Base-by-base conservation (phyloP, 2,797 vertebrate species). In the Rhadinocentrus ornatus region DNA sequence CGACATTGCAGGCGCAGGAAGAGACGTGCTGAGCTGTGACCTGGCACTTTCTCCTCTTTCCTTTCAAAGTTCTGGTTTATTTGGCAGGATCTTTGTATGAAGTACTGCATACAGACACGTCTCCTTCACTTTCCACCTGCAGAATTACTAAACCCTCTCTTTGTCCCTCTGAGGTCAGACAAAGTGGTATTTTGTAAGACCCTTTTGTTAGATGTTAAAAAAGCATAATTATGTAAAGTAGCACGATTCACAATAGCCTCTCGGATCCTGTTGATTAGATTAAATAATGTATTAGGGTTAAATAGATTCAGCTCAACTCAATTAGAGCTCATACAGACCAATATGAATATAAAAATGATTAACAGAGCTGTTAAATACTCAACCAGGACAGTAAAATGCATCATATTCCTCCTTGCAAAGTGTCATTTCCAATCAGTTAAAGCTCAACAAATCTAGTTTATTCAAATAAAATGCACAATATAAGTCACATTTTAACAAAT, bases 21-120 rank as follows among this genome's bases (percentile, higher is more conserved):
- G 71, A 77, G 65, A 77, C 16, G 34, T 16, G 48, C 58, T 71
- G 77, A 87, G 73, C 78, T 77, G 77, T 72, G 74, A 86, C 81
- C 73, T 66, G 77, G 54, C 77, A 58, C 64, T 68, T 68, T 32
- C 37, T 44, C 31, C 58, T 39, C 53, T 34, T 58, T 44, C 20
- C 56, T 24, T 78, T 50, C 41, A 66, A 73, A 83, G 66, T 71
- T 88, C 7, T 55, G 65, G 20, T 78, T 69, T 82, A 54, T 83
- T 80, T 74, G 67, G 60, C 48, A 2, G 41, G 53, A 4, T 58
- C 22, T 37, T 9, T 37, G 6, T 54, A 68, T 57, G 12, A 27
- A 53, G 27, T 53, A 27, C 71, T 53, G 57, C 66, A 67, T 46
- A 66, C 22, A 54, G 29, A 80, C 53, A 68, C 24, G 55, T 32